These are phyloP conservation scores for Lamellibrachia luymesi DNA, from an alignment of 1,140 invertebrate species.

Conservation along the genomic window DNA sequence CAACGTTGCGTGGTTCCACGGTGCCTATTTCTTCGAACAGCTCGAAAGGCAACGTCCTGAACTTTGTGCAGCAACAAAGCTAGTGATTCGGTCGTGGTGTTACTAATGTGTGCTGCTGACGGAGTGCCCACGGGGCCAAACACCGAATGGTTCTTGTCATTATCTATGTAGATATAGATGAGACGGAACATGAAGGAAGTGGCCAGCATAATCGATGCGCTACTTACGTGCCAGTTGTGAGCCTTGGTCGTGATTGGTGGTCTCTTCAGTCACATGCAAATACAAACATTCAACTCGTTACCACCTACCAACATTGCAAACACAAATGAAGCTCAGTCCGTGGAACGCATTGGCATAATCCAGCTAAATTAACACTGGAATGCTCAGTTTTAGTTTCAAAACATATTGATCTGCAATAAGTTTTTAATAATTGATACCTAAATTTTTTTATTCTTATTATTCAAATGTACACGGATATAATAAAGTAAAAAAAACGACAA, in stretches of 20 bases:
- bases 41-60: too few species aligned
- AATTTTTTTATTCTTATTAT: too few species aligned
- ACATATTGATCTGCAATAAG: too few species aligned
- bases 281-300: background rate
- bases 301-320: background rate
- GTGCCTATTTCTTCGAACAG: too few species aligned
- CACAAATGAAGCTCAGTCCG: background rate
- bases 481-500: too few species aligned
- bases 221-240: background rate
- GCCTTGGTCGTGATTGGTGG: background rate
- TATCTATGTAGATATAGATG: background rate
- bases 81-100: background rate
- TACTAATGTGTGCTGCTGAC: background rate
- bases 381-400: too few species aligned
- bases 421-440: too few species aligned
- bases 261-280: background rate
- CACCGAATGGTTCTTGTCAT: background rate
- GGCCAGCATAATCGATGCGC: background rate
- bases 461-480: too few species aligned
- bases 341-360: background rate
- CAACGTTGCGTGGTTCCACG: too few species aligned
- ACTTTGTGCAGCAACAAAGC: too few species aligned
- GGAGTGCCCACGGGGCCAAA: background rate
- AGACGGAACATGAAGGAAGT: too few species aligned
- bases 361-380: background rate